Base-by-base conservation (phyloP, 1,140 invertebrate genomes). In the Capitella teleta region DNA sequence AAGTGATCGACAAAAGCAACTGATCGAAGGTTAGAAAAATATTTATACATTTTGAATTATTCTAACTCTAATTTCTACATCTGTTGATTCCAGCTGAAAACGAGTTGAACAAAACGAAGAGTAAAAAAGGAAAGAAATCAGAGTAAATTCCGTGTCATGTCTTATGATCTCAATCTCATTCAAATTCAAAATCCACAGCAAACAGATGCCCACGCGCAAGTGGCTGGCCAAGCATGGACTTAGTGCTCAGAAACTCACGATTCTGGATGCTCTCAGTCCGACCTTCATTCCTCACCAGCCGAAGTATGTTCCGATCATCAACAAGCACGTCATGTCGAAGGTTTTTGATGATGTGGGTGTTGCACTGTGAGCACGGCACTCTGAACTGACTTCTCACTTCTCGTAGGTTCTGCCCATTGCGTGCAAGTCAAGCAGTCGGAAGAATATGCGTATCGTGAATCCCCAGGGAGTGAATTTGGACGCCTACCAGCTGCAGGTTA, bases 281-380 rank as follows among this genome's bases (percentile, higher is more conserved):
- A 67, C 64, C 2, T 58, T 70, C 32, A 53, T 70, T 16, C 56
- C 58, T 16, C 64, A 67, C 28, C 61, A 55, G 43, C 53, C 65
- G 21, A 69, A 63, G 54, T 65, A 68, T 59, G 60, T 68, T 6
- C 61, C 63, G 1, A 68, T 68, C 12, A 45, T 71, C 14, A 60
- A 70, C 54, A 67, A 65, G 52, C 54, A 66, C 56, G 63, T 67
- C 4, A n/a, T 66, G 21, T 51, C 66, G 10, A 67, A 66, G 47
- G 66, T 72, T 1, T 68, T 70, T 62, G 64, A 72, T 59, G 64
- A 69, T 47, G 67, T 70, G 52, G 47, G 61, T 59, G 3, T 26
- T 37, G 4, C n/a, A n/a, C n/a, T n/a, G n/a, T n/a, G n/a, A n/a
- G n/a, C n/a, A n/a, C n/a, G n/a, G n/a, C n/a, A n/a, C 8, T 10